phyloP scores from a whole-genome alignment of 2,888 invertebrate genomes.

The Eupithecia insigniata region DNA sequence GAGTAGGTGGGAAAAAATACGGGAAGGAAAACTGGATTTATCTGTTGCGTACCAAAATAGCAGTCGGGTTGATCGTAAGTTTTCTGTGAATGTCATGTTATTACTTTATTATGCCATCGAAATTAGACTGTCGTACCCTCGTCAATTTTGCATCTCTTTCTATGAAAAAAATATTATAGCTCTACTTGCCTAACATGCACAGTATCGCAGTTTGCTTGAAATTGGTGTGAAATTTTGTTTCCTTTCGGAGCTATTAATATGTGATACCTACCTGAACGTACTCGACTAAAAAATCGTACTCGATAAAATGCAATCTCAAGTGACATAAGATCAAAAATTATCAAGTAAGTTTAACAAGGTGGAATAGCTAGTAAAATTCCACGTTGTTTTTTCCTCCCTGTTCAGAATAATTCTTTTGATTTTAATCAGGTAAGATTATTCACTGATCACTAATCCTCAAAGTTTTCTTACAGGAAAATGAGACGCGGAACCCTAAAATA shows the following conservation, averaged over 20 bases:
- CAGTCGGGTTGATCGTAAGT: slow-evolving; percentile 19
- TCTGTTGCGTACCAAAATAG: slow-evolving; percentile 21
- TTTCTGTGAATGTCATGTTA: slow-evolving; percentile 51
- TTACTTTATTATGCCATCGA: slow-evolving; percentile 40
- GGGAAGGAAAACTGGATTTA: background rate
- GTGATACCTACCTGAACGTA: background rate
- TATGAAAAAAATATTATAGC: background rate
- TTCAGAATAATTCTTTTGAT: background rate
- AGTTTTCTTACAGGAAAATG: slow-evolving; percentile 3
- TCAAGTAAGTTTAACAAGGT: background rate
- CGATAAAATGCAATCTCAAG: background rate
- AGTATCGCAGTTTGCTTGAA: background rate
- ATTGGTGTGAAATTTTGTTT: background rate
- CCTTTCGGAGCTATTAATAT: background rate
- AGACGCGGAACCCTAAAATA: slow-evolving; percentile 32
- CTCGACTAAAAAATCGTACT: too few species aligned
- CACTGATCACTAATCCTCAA: slow-evolving; percentile 7
- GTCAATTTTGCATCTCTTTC: slow-evolving; percentile 56
- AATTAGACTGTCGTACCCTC: slow-evolving; percentile 65
- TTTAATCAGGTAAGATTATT: background rate
- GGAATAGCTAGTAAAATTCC: background rate
- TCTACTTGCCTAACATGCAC: background rate
- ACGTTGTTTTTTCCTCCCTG: background rate
- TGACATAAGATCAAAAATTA: background rate
- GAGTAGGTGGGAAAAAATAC: background rate